Base-by-base conservation (phyloP, 2,888 invertebrate species). In the Palloptera scutellata region DNA sequence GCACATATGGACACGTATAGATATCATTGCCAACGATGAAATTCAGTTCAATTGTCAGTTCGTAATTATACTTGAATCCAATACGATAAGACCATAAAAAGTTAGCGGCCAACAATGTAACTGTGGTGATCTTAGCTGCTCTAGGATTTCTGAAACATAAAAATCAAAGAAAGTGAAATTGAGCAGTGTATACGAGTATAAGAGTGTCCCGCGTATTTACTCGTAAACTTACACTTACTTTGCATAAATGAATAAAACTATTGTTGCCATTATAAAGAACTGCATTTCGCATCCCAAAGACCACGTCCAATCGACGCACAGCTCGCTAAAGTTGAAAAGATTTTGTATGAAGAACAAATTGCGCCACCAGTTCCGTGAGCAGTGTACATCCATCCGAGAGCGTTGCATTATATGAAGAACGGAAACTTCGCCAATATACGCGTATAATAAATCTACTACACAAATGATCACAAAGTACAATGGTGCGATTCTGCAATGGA, bases 1-100 rank as follows among this genome's bases (percentile, higher is more conserved):
- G 79, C 1, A 86, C 83, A 81, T 87, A 87, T 0, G 88, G 87
- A 57, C 86, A 84, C 13, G 87, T 87, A 72, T 87, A 87, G 53
- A 89, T 81, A 62, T 84, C 79, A 1, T 83, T 85, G 54, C 82
- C 85, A 0, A 84, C 83, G 59, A 82, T 78, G 68, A 82, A 83
- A 15, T 80, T 79, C 0, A 82, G 78, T 60, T 85, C 85, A 43
- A 85, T 85, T 0, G 84, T 84, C 1, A 84, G 64, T 64, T 83
- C 79, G 54, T 81, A 85, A 40, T 80, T 79, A 0, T 74, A 75
- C 57, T 71, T 77, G 5, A 82, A 9, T 0, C 84, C 83, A 43
- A 81, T 78, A 20, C 72, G 64, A 57, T 77, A 83, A 3, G 83
- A 78, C 84, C 84, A 84, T 1, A 71, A 60, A 1, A 82, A 75